Percentiles rank a stretch among this genome's conserved stretches.
Evolutionary conservation across 2,888 invertebrate species (phyloP).

Genomic region (Eurois occulta): DNA sequence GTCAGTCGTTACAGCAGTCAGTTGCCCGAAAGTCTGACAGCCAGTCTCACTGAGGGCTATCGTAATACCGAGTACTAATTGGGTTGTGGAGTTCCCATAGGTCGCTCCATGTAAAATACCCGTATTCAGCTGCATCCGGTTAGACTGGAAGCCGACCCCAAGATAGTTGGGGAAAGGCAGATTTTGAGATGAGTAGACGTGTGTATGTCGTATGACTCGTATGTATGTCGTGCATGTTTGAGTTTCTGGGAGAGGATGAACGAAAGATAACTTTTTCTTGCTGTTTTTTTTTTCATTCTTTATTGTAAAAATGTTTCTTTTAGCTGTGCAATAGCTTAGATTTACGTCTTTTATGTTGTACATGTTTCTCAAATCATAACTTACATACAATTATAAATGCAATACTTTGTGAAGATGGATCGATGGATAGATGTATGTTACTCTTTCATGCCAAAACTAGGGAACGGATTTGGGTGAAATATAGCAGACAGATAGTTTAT

Average conservation of each 20-base stretch:
- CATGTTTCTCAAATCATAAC: neutral
- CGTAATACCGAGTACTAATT: neutral
- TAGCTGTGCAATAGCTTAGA: neutral
- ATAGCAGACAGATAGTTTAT: no score
- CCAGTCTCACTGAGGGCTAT: neutral
- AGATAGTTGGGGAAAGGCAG: neutral
- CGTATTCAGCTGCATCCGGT: neutral
- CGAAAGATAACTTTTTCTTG: neutral
- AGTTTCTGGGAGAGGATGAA: neutral
- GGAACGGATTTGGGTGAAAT: no score
- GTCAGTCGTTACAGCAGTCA: neutral
- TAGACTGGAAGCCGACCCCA: neutral
- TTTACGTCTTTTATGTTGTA: neutral
- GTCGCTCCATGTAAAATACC: neutral
- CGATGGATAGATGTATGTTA: no score
- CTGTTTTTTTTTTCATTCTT: neutral
- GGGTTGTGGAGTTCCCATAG: neutral
- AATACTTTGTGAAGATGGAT: no score
- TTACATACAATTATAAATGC: no score
- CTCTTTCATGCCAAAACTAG: no score
- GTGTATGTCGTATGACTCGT: no score
- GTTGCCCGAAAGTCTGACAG: no score
- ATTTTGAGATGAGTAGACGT: no score
- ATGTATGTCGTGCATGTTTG: neutral
- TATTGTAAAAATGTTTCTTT: neutral